Evolutionary conservation across 2,888 invertebrate species (phyloP).

Genomic region (Drosophila demipolita): DNA sequence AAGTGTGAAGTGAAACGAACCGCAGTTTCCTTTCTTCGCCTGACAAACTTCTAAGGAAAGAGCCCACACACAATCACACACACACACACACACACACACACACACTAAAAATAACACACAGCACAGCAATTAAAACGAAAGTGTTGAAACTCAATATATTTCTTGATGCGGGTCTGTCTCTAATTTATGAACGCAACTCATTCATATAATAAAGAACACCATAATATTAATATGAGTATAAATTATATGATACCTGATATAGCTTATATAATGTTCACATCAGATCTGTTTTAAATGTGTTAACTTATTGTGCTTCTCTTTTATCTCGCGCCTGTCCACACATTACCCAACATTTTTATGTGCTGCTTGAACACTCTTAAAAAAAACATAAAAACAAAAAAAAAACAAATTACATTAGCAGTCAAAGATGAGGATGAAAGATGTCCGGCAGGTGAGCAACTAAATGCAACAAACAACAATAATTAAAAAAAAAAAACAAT

Average conservation of each 20-base stretch:
- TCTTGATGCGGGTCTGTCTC: slow-evolving; percentile 22
- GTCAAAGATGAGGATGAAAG: slow-evolving; percentile 89
- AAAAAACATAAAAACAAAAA: slow-evolving; percentile 18
- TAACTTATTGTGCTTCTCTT: slow-evolving; percentile 72
- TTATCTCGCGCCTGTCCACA: slow-evolving; percentile 46
- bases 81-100: slow-evolving; percentile 6
- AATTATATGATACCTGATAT: slow-evolving; percentile 32
- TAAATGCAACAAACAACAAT: slow-evolving; percentile 52
- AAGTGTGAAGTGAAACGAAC: slow-evolving; percentile 53
- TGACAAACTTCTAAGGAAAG: slow-evolving; percentile 48
- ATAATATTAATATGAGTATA: slow-evolving; percentile 27
- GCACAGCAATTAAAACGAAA: slow-evolving; percentile 48
- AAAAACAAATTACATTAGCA: slow-evolving; percentile 84
- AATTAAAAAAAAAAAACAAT: slow-evolving; percentile 7
- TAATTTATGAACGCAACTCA: slow-evolving; percentile 38
- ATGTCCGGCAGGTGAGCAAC: slow-evolving; percentile 88
- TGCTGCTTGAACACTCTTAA: slow-evolving; percentile 66
- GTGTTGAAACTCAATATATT: slow-evolving; percentile 65
- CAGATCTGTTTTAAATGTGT: slow-evolving; percentile 48
- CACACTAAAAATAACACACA: slow-evolving; percentile 37
- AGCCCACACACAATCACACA: slow-evolving; percentile 34
- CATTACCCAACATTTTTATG: slow-evolving; percentile 51
- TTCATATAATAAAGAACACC: slow-evolving; percentile 13
- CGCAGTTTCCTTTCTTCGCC: slow-evolving; percentile 18
- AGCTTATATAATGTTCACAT: slow-evolving; percentile 22